A percentile compares a stretch with the other conserved stretches of the same genome.
Evolutionary conservation across 1,140 invertebrate genomes (phyloP).

Genomic region (Drosophila arizonae): DNA sequence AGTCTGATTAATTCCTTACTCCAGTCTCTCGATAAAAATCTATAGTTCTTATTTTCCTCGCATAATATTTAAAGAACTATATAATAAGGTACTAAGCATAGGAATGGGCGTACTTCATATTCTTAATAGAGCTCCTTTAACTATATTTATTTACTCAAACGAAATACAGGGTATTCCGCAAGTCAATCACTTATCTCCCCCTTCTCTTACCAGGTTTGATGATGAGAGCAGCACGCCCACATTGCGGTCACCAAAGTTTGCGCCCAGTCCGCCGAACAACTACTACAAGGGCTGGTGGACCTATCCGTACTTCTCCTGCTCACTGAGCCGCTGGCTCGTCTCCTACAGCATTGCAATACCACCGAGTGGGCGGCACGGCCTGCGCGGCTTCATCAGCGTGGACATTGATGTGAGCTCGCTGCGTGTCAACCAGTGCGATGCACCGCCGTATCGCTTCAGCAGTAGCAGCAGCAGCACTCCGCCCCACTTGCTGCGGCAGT

Average conservation of each 20-base stretch:
- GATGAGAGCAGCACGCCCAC: slow-evolving; percentile 82
- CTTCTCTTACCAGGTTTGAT: slow-evolving; percentile 80
- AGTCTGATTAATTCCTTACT: no score
- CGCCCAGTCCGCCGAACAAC: slow-evolving; percentile 86
- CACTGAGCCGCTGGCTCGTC: slow-evolving; percentile 88
- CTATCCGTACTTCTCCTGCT: slow-evolving; percentile 90
- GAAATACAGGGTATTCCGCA: background rate
- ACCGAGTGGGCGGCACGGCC: slow-evolving; percentile 85
- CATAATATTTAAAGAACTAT: no score
- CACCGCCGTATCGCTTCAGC: slow-evolving; percentile 62
- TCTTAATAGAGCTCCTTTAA: no score
- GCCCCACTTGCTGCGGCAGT: slow-evolving; percentile 42
- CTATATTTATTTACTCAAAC: no score
- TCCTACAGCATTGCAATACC: slow-evolving; percentile 90
- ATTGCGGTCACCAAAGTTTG: slow-evolving; percentile 88
- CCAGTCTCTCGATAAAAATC: no score
- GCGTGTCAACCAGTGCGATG: slow-evolving; percentile 94
- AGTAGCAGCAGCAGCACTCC: slow-evolving; percentile 52
- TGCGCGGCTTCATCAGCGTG: slow-evolving; percentile 90
- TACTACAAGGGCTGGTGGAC: slow-evolving; percentile 91
- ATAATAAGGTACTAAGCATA: no score
- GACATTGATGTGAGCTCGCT: slow-evolving; percentile 92
- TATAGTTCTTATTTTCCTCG: no score
- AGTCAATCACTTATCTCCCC: background rate
- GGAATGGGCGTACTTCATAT: no score